Evolutionary conservation across 2,797 vertebrate species (phyloP).

Genomic region (Hyperoplus lanceolatus): DNA sequence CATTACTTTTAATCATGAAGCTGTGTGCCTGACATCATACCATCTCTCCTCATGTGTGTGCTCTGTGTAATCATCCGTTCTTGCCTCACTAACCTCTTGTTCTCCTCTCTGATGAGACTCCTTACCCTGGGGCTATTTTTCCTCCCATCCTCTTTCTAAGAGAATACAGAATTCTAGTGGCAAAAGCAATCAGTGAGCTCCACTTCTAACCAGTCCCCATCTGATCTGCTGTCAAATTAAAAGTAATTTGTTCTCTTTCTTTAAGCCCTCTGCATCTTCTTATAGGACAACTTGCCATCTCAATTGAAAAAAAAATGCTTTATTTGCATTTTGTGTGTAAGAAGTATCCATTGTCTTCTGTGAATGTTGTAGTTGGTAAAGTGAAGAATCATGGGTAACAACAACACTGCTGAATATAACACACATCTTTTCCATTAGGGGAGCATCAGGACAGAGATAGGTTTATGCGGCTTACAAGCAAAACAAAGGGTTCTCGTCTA

Average conservation of each 20-base stretch:
- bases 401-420: slow-evolving; percentile 8
- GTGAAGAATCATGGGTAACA: slow-evolving; percentile 24
- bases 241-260: slow-evolving; percentile 74
- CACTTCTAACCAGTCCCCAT: slow-evolving; percentile 73
- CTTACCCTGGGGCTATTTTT: slow-evolving; percentile 82
- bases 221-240: slow-evolving; percentile 79
- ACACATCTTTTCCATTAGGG: slow-evolving; percentile 43
- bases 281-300: slow-evolving; percentile 56
- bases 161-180: slow-evolving; percentile 85
- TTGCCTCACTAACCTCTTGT: slow-evolving; percentile 76
- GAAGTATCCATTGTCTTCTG: slow-evolving; percentile 57
- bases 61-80: slow-evolving; percentile 71
- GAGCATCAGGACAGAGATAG: slow-evolving; percentile 17
- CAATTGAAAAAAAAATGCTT: slow-evolving; percentile 78
- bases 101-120: slow-evolving; percentile 76
- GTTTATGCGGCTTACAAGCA: slow-evolving; percentile 42
- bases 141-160: slow-evolving; percentile 77
- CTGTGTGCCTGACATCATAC: slow-evolving; percentile 7
- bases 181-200: slow-evolving; percentile 81
- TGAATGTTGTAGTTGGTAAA: slow-evolving; percentile 22
- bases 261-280: slow-evolving; percentile 52
- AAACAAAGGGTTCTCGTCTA: slow-evolving; percentile 37
- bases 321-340: slow-evolving; percentile 61
- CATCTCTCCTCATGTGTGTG: slow-evolving; percentile 61
- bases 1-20: neutral